Base-by-base conservation (phyloP, 2,113 vertebrate genomes). In the Azemiops feae region DNA sequence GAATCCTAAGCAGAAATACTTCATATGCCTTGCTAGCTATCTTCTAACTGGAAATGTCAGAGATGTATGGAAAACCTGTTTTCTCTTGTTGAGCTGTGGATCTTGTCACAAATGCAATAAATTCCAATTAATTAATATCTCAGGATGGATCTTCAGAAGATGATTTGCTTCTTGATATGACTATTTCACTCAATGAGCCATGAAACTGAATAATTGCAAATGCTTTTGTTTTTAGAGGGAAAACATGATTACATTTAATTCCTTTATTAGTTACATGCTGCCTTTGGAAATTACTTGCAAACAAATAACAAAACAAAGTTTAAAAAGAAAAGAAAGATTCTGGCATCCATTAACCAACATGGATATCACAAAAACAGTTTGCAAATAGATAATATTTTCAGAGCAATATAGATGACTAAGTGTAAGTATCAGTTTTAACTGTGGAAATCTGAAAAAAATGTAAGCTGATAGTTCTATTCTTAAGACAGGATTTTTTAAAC, bases 281-380 rank as follows among this genome's bases (percentile, higher is more conserved):
- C 5, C 93, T 97, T 97, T 95, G 92, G 94, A 92, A 97, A 92
- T 89, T 93, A 86, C 89, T 97, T 95, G 95, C 96, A 95, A 94
- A 95, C 87, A 93, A 94, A 95, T 95, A 96, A 92, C 64, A 94
- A 93, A 52, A 96, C 89, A 96, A 97, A 93, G 92, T 45, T 27
- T 1, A 27, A 60, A 64, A 4, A 94, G 93, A 95, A 94, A 94
- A 57, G 25, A 55, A 39, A 95, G 91, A 55, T 97, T 92, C 93
- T 94, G 95, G 92, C 94, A 92, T 23, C 89, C 95, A 94, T 96
- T 96, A 96, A 8, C 64, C 93, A 87, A 1, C 47, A 94, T 93
- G 93, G 91, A 96, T 57, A 81, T 23, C 34, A 27, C 27, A 96
- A 93, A 64, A 92, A 18, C 9, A 95, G 43, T 87, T 96, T 96